Base-by-base conservation (phyloP, 2,113 vertebrate species). In the Calidris pugnax region DNA sequence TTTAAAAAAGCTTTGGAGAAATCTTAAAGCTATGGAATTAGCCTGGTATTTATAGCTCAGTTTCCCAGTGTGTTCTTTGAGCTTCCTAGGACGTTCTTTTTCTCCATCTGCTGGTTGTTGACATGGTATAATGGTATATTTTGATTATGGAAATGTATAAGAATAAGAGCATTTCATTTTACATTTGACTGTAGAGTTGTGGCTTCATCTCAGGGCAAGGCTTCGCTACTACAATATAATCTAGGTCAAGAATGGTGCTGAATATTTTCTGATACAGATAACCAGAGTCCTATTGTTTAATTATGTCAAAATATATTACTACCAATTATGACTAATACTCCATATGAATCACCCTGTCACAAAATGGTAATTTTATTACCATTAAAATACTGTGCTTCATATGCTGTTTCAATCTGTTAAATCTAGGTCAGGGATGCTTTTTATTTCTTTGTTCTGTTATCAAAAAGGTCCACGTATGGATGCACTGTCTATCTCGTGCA, bases 1-100 rank as follows among this genome's bases (percentile, higher is more conserved):
- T 95, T 97, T 97, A 96, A 76, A 77, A 90, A 97, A 93, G 87
- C 32, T 90, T 97, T 96, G 97, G 90, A 85, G 97, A 94, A 97
- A 95, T 95, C 91, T 85, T 85, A 53, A 96, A 89, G 89, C 95
- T 97, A 37, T 94, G 83, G 95, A 97, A 98, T 97, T 97, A 97
- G 97, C 89, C 53, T 95, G 91, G 91, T 96, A 97, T 97, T 95
- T 97, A 96, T 92, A 97, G 87, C 77, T 89, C 93, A 3, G 71
- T 76, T 97, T 98, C 88, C 80, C 57, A 85, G 76, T 6, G 8
- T 55, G 66, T 87, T 97, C 85, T 89, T 60, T 94, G 92, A 97
- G 86, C 90, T 97, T 97, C 93, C 82, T 33, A 71, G 84, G 80
- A 47, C 51, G 14, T 91, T 96, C 75, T 82, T 95, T 78, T 72